These are phyloP conservation scores for Siphamia tubifer DNA, from an alignment of 2,113 vertebrate species.

Conservation along the genomic window DNA sequence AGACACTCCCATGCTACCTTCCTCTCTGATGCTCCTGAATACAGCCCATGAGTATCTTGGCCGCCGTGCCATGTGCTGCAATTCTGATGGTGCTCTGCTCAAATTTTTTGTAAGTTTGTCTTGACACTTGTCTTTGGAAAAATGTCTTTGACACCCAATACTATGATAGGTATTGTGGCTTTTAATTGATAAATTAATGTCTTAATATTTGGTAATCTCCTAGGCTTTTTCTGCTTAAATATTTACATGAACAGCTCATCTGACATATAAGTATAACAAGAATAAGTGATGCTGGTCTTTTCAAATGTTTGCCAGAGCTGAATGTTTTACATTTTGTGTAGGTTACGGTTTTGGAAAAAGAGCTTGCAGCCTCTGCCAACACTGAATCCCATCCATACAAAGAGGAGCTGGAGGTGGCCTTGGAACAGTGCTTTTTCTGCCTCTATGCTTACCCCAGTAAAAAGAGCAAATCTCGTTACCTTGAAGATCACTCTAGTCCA, in stretches of 20 bases:
- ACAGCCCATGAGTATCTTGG: slow-evolving; percentile 96
- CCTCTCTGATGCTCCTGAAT: slow-evolving; percentile 95
- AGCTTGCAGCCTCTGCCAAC: slow-evolving; percentile 80
- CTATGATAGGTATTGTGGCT: too few relatives aligned
- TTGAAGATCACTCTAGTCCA: slow-evolving; percentile 94
- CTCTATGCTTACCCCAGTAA: slow-evolving; percentile 95
- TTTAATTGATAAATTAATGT: too few relatives aligned
- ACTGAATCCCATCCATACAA: slow-evolving; percentile 90
- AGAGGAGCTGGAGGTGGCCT: slow-evolving; percentile 93
- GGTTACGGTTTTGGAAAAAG: slow-evolving; percentile 90
- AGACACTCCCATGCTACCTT: slow-evolving; percentile 89
- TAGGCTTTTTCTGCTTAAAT: not conserved
- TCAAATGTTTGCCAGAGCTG: not conserved
- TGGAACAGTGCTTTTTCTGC: slow-evolving; percentile 98
- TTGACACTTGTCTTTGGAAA: not conserved
- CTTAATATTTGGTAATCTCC: not conserved
- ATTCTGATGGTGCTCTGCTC: slow-evolving; percentile 91
- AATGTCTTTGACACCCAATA: not conserved
- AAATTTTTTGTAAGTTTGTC: slow-evolving; percentile 91
- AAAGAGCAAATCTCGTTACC: slow-evolving; percentile 96
- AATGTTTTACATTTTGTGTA: slow-evolving; percentile 44
- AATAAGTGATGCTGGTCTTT: not conserved
- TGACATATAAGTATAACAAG: not conserved
- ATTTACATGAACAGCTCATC: not conserved
- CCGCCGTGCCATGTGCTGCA: slow-evolving; percentile 93